These are phyloP conservation scores for Mythimna ferrago DNA, from an alignment of 2,888 invertebrate species.

Conservation along the genomic window DNA sequence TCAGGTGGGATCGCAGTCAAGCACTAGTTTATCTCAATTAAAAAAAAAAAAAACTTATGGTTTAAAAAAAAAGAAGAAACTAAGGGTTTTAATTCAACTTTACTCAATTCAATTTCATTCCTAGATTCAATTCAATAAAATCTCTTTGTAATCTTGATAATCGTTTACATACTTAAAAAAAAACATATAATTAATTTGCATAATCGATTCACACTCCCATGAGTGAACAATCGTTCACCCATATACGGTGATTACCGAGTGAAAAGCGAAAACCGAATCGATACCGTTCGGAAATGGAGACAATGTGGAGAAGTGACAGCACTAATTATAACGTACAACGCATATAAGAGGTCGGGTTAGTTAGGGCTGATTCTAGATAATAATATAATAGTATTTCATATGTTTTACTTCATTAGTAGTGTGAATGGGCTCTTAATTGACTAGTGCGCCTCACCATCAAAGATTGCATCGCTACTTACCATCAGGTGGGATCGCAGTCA, in stretches of 20 bases:
- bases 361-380: slow-evolving; percentile 50
- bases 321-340: slow-evolving; percentile 62
- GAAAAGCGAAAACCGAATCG: slow-evolving; percentile 70
- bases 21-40: too few relatives aligned
- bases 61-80: too few relatives aligned
- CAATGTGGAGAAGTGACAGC: slow-evolving; percentile 66
- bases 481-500: too few relatives aligned
- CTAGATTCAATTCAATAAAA: neutral
- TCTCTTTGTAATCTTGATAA: neutral
- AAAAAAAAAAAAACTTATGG: too few relatives aligned
- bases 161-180: slow-evolving; percentile 14
- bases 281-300: slow-evolving; percentile 67
- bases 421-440: too few relatives aligned
- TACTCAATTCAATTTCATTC: neutral
- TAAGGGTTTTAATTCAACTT: neutral
- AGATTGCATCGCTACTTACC: too few relatives aligned
- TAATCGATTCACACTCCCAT: slow-evolving; percentile 51
- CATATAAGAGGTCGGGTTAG: slow-evolving; percentile 36
- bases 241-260: slow-evolving; percentile 55
- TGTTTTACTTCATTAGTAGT: too few relatives aligned
- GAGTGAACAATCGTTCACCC: slow-evolving; percentile 50
- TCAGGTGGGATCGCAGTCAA: too few relatives aligned
- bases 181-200: slow-evolving; percentile 24
- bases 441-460: too few relatives aligned
- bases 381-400: too few relatives aligned